Conservation (phyloP, 1,140 invertebrate genomes). For the Drosophila sp. region DNA sequence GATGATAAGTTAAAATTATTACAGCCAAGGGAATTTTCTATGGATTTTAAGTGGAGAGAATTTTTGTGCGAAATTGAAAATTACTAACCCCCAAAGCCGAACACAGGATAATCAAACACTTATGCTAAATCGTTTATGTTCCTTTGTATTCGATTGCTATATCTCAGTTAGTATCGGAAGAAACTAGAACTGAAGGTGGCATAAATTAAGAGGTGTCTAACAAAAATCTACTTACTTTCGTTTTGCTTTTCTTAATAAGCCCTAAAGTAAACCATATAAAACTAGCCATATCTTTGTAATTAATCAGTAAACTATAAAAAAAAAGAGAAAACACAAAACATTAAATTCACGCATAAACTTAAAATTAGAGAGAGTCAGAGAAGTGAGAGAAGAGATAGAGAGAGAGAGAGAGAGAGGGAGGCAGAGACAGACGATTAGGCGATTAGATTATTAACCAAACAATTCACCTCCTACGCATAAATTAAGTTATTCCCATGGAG, state of each 20-base stretch:
- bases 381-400: not conserved
- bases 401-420: not conserved
- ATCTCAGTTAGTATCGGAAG: too few relatives aligned
- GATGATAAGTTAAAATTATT: slow-evolving; percentile 11
- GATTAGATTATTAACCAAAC: slow-evolving; percentile 10
- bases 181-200: too few relatives aligned
- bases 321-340: not conserved
- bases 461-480: slow-evolving; percentile 4
- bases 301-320: not conserved
- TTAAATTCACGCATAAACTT: not conserved
- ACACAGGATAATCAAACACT: too few relatives aligned
- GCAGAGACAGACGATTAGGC: not conserved
- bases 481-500: slow-evolving; percentile 4
- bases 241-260: not conserved
- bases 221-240: too few relatives aligned
- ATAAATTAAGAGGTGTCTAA: too few relatives aligned
- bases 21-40: slow-evolving; percentile 9
- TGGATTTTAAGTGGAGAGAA: not conserved
- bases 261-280: not conserved
- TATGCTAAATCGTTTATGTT: too few relatives aligned
- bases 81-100: not conserved
- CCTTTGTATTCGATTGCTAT: too few relatives aligned
- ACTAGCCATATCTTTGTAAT: slow-evolving; percentile 1
- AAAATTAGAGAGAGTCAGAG: not conserved
- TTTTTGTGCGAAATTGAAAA: slow-evolving; percentile 11